Conservation (phyloP, 1,140 invertebrate species). For the Oppia nitens region DNA sequence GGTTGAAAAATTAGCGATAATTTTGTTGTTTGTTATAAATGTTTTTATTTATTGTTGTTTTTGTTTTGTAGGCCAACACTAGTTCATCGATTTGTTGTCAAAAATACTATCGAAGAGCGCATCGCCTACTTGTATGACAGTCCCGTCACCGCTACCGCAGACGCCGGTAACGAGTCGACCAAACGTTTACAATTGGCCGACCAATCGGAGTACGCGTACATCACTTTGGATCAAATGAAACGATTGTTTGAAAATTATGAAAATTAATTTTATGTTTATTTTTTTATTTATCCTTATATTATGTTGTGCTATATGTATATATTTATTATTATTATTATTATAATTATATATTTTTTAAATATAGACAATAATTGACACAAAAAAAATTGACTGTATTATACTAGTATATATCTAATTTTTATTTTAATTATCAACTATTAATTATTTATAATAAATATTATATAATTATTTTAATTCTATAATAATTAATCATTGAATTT, state of each 20-base stretch:
- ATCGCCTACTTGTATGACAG: constrained; percentile 27
- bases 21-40: neutral
- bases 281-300: no score
- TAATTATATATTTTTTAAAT: no score
- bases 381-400: no score
- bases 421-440: no score
- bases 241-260: neutral
- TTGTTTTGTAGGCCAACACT: constrained; percentile 31
- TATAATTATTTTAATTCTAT: no score
- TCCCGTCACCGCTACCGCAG: neutral
- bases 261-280: no score
- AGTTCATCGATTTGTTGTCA: constrained; percentile 49
- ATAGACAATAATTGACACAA: no score
- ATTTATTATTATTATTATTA: no score
- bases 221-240: neutral
- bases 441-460: no score
- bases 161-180: neutral
- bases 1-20: neutral
- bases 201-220: neutral
- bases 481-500: no score
- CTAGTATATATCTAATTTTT: no score
- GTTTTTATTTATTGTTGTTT: constrained; percentile 15
- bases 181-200: neutral
- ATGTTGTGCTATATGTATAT: no score
- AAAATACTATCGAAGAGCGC: constrained; percentile 49